Base-by-base conservation (phyloP, 2,888 invertebrate genomes). In the Agrochola macilenta region DNA sequence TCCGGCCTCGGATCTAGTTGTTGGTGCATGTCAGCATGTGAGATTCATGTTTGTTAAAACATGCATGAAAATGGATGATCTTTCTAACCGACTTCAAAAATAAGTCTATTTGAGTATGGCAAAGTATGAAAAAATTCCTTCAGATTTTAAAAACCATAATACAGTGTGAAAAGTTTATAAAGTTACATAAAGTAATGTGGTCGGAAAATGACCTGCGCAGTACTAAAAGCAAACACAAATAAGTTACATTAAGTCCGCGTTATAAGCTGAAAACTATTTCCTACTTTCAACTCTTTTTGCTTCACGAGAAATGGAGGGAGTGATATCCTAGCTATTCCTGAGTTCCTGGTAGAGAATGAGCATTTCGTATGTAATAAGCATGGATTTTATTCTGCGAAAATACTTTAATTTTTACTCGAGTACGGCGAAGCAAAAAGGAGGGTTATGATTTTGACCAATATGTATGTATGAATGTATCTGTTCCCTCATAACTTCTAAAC, bases 201-300 rank as follows among this genome's bases (percentile, higher is more conserved):
- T 64, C 17, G 57, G 60, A 46, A 64, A 58, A 73, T 58, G 39
- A 73, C 35, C 35, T 26, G 35, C 17, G 30, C 9, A 58, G 30
- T 61, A 66, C 78, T 82, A 82, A 82, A 69, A 81, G 78, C 26
- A 78, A 82, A 82, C 52, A 66, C 35, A 70, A 73, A 82, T 82
- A 82, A 73, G 52, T 81, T 72, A 72, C 30, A 72, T 69, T 71
- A 54, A 76, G 64, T 66, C n/a, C 49, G 26, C 35, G 54, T 61
- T 82, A 82, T 66, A 69, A 81, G 46, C 35, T 72, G n/a, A 35
- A 39, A 81, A 66, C 61, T 73, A 69, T 61, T 77, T 64, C 52
- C 63, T 68, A 60, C 49, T 66, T 43, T 39, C 26, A 61, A 57
- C 26, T 20, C 69, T 73, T 71, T 71, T 76, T 76, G 57, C 20